A percentile compares a stretch with the other conserved stretches of the same genome.
Evolutionary conservation across 2,797 vertebrate species (phyloP).

Genomic region (Crypturellus tataupa): DNA sequence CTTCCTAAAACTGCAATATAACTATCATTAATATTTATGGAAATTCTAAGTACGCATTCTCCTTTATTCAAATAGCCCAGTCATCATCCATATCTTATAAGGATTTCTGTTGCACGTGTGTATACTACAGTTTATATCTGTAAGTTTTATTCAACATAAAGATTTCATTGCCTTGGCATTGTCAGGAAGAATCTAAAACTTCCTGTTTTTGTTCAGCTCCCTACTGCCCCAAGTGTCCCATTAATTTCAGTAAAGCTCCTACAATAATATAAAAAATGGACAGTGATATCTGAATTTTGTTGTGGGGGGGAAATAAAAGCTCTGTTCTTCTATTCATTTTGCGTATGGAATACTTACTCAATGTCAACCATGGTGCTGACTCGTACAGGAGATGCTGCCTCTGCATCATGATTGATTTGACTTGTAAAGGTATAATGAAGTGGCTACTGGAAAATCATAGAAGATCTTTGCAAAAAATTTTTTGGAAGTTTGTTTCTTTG

Average conservation of each 20-base stretch:
- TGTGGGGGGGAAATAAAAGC: accelerated
- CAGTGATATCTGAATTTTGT: neutral
- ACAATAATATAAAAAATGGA: neutral
- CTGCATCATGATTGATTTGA: neutral
- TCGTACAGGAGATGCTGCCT: neutral
- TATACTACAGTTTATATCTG: neutral
- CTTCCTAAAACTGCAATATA: neutral
- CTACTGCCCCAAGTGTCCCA: neutral
- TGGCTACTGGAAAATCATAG: neutral
- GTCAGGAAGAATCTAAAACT: neutral
- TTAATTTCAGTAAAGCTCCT: neutral
- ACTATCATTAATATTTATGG: neutral
- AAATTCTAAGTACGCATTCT: neutral
- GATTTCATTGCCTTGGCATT: neutral
- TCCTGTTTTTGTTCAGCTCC: neutral
- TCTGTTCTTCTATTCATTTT: neutral
- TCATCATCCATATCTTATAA: neutral
- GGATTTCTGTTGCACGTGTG: neutral
- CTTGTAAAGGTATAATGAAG: neutral
- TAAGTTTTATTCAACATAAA: neutral
- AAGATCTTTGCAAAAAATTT: neutral
- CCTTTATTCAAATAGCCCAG: neutral
- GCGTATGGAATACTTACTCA: neutral
- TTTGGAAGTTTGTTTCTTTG: neutral
- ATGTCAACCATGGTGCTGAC: neutral